Evolutionary conservation across 2,113 vertebrate genomes (phyloP), one percentile per base, ranked within the genome.

Genomic region (Serinus canaria): DNA sequence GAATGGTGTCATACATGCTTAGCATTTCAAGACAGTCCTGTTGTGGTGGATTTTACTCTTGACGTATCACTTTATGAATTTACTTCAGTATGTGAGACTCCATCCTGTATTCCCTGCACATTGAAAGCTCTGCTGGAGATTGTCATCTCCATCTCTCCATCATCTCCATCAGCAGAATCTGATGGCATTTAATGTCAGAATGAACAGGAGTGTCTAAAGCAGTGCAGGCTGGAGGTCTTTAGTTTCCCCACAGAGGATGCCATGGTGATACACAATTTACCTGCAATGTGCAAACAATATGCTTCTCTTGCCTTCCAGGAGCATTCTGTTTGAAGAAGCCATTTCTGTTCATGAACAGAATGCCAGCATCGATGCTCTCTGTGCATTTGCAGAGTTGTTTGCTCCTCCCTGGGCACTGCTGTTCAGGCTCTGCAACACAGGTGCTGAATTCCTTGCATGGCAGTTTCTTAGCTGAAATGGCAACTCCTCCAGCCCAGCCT

Each of bases 291-390:
- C 66, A 49, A 89, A 59, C 66, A 62, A 12, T 62, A 6, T 41
- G 21, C 56, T 87, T 63, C 15, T 30, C 53, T 64, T 81, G 63
- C 46, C 25, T 91, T 25, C 43, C 59, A 81, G 88, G 72, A 74
- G 30, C 56, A 5, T 44, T 91, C 37, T 47, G 10, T n/a, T 31
- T 70, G 25, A 56, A 90, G 76, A 66, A 69, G 43, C 68, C 30
- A 2, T 78, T 55, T 83, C 67, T 74, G 30, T 13, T 33, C n/a
- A 9, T 11, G 59, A 74, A 60, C 68, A 60, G 56, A 3, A 6
- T 0, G 0, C 46, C 4, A 17, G 27, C 43, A 50, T 35, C 1
- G 2, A 6, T 18, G 28, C 31, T 68, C 10, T 56, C 60, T 55
- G 16, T 37, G 53, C 39, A 8, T 62, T 87, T 4, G 0, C 10